Conservation (phyloP, 2,888 invertebrate genomes). For the Sialis fuliginosa region DNA sequence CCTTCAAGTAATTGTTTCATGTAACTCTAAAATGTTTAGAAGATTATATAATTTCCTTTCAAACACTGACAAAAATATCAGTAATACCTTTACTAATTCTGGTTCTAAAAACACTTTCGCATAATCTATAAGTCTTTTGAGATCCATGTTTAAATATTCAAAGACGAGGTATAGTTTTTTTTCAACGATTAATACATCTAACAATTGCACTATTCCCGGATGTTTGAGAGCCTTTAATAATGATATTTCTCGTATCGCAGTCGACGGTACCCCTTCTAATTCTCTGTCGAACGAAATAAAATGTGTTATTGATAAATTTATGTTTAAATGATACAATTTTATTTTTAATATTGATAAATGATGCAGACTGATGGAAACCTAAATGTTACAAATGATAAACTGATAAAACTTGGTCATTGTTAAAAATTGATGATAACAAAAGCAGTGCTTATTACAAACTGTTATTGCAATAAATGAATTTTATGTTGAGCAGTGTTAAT, state of each 20-base stretch:
- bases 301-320: not conserved
- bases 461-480: no score
- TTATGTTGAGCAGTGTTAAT: slow-evolving; percentile 9
- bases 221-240: slow-evolving; percentile 79
- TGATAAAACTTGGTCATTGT: no score
- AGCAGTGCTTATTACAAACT: no score
- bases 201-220: slow-evolving; percentile 73
- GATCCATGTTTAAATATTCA: slow-evolving; percentile 84
- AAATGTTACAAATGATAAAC: no score
- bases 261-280: slow-evolving; percentile 93
- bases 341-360: not conserved
- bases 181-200: slow-evolving; percentile 76
- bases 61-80: no score
- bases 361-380: no score
- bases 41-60: not conserved
- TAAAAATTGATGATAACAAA: no score
- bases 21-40: slow-evolving; percentile 42
- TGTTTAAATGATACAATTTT: not conserved
- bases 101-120: slow-evolving; percentile 40
- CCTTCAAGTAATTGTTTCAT: slow-evolving; percentile 76
- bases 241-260: slow-evolving; percentile 91
- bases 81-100: slow-evolving; percentile 45
- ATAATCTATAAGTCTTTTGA: slow-evolving; percentile 74
- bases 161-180: slow-evolving; percentile 83
- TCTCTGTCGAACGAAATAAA: slow-evolving; percentile 38